Conservation (phyloP, 2,113 vertebrate genomes). For the Hippocampus guttulatus region DNA sequence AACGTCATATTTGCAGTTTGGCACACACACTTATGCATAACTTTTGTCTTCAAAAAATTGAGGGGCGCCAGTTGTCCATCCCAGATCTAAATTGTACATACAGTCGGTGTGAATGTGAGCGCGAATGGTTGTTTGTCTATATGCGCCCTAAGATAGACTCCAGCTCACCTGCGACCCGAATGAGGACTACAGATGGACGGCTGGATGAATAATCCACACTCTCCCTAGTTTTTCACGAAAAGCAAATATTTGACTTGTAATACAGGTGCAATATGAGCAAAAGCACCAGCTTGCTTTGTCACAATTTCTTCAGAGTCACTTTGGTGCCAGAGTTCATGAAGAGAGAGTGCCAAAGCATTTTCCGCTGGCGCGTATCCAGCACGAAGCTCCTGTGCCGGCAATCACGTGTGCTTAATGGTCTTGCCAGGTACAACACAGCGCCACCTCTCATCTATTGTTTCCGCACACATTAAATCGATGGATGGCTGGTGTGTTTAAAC, state of each 20-base stretch:
- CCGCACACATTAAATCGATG: background rate
- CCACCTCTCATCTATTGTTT: background rate
- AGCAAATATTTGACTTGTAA: background rate
- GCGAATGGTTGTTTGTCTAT: too few relatives aligned
- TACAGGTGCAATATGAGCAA: background rate
- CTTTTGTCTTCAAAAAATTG: too few relatives aligned
- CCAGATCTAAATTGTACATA: too few relatives aligned
- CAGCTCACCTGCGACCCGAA: too few relatives aligned
- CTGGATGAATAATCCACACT: background rate
- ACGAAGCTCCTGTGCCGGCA: conserved; percentile 16
- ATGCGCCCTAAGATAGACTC: too few relatives aligned
- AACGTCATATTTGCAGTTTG: too few relatives aligned
- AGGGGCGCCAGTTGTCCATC: too few relatives aligned
- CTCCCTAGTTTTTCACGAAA: background rate
- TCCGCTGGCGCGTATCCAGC: conserved; percentile 20
- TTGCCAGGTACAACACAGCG: conserved; percentile 6
- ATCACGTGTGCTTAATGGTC: conserved; percentile 21
- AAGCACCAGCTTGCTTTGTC: conserved; percentile 11
- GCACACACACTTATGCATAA: too few relatives aligned
- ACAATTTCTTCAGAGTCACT: conserved; percentile 4
- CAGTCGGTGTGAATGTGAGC: too few relatives aligned
- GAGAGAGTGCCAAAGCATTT: conserved; percentile 10
- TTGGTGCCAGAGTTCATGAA: conserved; percentile 15
- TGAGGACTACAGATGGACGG: background rate
- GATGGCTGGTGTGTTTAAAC: conserved; percentile 13